Evolutionary conservation across 2,113 vertebrate genomes (phyloP).

Genomic region (Scomber scombrus): DNA sequence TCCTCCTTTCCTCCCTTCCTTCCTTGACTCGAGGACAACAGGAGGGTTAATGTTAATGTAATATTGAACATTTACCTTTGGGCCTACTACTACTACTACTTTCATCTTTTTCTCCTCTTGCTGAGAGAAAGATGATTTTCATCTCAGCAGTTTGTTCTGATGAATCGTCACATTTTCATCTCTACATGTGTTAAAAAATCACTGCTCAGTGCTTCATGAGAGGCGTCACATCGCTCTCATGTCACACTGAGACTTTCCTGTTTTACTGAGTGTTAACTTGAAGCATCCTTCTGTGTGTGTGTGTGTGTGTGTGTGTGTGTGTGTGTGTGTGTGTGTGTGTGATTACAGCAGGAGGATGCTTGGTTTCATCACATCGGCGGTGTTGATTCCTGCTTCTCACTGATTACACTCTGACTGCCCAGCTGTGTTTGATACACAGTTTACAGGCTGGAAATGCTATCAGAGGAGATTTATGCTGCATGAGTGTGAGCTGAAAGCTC

Average conservation of each 20-base stretch:
- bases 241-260: background rate
- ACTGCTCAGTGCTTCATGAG: no score
- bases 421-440: background rate
- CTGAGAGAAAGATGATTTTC: background rate
- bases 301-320: no score
- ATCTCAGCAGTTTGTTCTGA: background rate
- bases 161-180: background rate
- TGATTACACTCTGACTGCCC: background rate
- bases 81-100: background rate
- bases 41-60: no score
- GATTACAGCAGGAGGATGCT: background rate
- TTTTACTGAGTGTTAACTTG: background rate
- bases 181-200: background rate
- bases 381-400: background rate
- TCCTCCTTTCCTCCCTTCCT: no score
- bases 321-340: background rate
- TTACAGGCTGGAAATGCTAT: no score
- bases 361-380: fast-evolving
- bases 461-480: background rate
- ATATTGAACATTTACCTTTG: background rate
- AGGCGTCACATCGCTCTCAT: background rate
- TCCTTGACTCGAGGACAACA: no score
- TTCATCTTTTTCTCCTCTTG: background rate
- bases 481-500: background rate
- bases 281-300: background rate